Conservation (phyloP, 2,888 invertebrate genomes). For the Micoletzkya japonica region DNA sequence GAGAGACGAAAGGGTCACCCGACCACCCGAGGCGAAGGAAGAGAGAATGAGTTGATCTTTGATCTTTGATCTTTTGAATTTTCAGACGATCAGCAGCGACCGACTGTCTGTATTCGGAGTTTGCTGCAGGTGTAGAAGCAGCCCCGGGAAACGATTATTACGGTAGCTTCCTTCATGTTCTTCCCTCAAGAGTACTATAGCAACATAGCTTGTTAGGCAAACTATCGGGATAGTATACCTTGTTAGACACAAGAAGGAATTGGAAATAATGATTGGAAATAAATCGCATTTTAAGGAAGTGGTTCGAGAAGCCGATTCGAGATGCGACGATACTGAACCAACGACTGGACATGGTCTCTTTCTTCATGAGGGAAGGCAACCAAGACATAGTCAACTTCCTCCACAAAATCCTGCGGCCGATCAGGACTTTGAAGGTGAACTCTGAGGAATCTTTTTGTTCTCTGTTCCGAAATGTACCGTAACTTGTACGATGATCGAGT, state of each 20-base stretch:
- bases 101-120: conserved; percentile 61
- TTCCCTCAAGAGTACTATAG: too few relatives aligned
- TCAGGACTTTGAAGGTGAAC: conserved; percentile 22
- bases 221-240: too few relatives aligned
- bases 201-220: too few relatives aligned
- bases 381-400: conserved; percentile 14
- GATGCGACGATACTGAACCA: conserved; percentile 64
- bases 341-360: conserved; percentile 14
- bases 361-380: conserved; percentile 17
- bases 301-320: conserved; percentile 76
- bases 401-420: neutral
- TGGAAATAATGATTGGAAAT: neutral
- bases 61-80: neutral
- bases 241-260: neutral
- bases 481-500: too few relatives aligned
- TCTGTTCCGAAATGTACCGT: neutral
- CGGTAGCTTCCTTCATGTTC: too few relatives aligned
- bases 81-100: conserved; percentile 16
- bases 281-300: conserved; percentile 68
- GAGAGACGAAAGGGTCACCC: too few relatives aligned
- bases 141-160: conserved; percentile 68
- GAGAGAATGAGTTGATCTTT: too few relatives aligned
- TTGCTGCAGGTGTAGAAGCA: conserved; percentile 75
- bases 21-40: too few relatives aligned
- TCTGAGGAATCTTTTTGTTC: neutral